Evolutionary conservation across 2,113 vertebrate genomes (phyloP).

Genomic region (Leuciscus idus): DNA sequence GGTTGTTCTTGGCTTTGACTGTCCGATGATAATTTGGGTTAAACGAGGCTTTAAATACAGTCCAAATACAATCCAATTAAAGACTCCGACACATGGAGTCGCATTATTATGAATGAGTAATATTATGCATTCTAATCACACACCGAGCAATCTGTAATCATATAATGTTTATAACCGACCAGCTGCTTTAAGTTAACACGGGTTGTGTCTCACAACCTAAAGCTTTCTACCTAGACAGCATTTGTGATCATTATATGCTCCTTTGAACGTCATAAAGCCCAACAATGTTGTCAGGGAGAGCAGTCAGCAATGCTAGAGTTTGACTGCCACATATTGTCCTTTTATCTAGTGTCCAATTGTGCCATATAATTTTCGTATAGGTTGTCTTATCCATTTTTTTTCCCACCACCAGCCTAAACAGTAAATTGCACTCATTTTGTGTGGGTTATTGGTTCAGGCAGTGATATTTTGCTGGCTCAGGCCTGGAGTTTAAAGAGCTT

Average conservation of each 20-base stretch:
- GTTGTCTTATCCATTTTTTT: neutral
- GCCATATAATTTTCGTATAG: neutral
- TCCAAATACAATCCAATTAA: neutral
- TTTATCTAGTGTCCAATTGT: neutral
- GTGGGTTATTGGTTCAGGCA: neutral
- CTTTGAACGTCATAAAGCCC: neutral
- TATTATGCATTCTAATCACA: neutral
- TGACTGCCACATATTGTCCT: neutral
- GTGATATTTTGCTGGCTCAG: slow-evolving; percentile 3
- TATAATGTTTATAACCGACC: neutral
- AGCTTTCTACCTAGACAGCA: neutral
- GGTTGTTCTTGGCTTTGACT: slow-evolving; percentile 4
- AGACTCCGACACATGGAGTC: neutral
- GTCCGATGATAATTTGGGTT: neutral
- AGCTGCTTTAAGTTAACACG: slow-evolving; percentile 10
- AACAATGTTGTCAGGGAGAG: neutral
- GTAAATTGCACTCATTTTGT: neutral
- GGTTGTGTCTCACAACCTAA: neutral
- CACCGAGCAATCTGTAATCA: neutral
- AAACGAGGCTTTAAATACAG: slow-evolving; percentile 1
- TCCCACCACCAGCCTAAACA: neutral
- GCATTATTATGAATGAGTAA: neutral
- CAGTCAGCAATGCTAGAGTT: neutral
- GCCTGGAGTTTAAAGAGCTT: neutral
- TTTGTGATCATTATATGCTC: neutral